phyloP scores from a whole-genome alignment of 1,140 invertebrate species.

The Atta colombica region DNA sequence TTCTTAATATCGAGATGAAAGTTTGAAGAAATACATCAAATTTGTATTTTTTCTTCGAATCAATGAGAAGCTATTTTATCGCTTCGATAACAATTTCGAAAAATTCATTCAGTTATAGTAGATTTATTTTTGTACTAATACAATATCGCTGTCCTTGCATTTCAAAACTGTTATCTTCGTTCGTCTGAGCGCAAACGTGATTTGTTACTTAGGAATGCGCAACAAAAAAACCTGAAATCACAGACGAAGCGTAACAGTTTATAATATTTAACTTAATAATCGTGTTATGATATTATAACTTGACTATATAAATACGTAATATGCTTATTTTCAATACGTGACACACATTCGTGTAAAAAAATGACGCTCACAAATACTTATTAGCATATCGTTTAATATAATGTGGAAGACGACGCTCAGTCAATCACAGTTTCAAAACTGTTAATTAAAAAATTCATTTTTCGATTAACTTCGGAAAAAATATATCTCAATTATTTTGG shows the following conservation, averaged over 20 bases:
- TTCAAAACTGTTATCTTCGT: slow-evolving; percentile 45
- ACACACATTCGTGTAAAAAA: not conserved
- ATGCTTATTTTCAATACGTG: slow-evolving; percentile 22
- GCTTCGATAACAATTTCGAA: not conserved
- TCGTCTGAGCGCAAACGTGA: slow-evolving; percentile 39
- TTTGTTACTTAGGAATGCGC: slow-evolving; percentile 64
- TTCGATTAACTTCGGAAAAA: not conserved
- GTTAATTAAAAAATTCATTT: not conserved
- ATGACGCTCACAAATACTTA: not conserved
- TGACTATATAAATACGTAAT: slow-evolving; percentile 35
- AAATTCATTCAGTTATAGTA: slow-evolving; percentile 20
- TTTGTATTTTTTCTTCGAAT: not conserved
- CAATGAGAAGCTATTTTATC: slow-evolving; percentile 8
- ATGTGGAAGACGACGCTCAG: not conserved
- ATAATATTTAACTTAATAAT: slow-evolving; percentile 23
- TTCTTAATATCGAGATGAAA: not conserved
- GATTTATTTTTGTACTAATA: not conserved
- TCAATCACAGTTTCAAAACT: not conserved
- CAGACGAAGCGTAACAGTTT: slow-evolving; percentile 41
- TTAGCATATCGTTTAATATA: not conserved
- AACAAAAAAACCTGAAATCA: slow-evolving; percentile 47
- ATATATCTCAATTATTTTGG: not conserved
- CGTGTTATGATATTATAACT: slow-evolving; percentile 27
- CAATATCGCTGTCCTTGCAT: slow-evolving; percentile 24
- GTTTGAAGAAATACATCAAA: not conserved